Percentiles rank a stretch among this genome's conserved stretches.
phyloP scores from a whole-genome alignment of 2,888 invertebrate genomes.

The Plagodis pulveraria region DNA sequence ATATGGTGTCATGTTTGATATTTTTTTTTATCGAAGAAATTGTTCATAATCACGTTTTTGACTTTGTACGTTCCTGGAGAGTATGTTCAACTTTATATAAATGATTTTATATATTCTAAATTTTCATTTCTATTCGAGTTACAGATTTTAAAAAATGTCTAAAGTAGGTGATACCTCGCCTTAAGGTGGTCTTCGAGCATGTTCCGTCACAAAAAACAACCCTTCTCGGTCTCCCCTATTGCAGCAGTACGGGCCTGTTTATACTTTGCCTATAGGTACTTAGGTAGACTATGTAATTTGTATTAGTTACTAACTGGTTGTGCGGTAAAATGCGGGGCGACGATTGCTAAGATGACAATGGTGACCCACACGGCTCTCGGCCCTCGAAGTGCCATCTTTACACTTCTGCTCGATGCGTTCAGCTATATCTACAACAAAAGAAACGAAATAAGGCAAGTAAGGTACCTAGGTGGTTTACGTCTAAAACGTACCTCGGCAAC shows the following conservation, averaged over 20 bases:
- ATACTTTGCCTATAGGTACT: neutral
- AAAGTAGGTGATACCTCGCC: too few relatives aligned
- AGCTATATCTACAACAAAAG: constrained; percentile 26
- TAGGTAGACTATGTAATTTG: neutral
- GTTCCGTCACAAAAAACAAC: too few relatives aligned
- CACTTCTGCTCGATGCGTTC: constrained; percentile 22
- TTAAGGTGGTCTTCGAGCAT: too few relatives aligned
- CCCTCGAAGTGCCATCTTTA: constrained; percentile 49
- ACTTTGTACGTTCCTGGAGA: too few relatives aligned
- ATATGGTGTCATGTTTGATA: too few relatives aligned
- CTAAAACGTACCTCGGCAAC: neutral
- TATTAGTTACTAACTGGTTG: constrained; percentile 68
- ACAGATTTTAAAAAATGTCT: too few relatives aligned
- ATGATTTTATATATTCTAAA: too few relatives aligned
- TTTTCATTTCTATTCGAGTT: too few relatives aligned
- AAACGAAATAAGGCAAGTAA: neutral
- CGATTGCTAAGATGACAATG: constrained; percentile 54
- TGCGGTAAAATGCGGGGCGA: constrained; percentile 60
- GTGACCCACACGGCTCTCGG: constrained; percentile 47
- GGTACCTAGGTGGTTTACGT: neutral
- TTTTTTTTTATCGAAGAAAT: too few relatives aligned
- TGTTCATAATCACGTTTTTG: too few relatives aligned
- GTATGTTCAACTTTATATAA: too few relatives aligned
- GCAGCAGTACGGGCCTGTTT: neutral
- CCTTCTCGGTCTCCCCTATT: neutral